These are phyloP conservation scores for Hylomyscus alleni DNA, from an alignment of 2,797 vertebrate species.

Conservation along the genomic window DNA sequence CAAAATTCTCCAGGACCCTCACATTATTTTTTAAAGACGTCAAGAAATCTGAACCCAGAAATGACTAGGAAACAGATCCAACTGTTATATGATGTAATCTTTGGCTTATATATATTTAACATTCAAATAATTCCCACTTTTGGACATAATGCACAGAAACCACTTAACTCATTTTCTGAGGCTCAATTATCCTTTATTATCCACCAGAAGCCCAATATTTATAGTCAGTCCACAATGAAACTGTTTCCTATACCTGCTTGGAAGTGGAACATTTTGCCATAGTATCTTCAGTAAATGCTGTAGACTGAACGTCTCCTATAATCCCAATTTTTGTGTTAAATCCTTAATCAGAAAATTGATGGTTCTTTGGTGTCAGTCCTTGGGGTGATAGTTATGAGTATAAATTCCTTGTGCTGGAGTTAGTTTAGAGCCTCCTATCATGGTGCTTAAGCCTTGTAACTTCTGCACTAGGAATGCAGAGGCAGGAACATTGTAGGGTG, in stretches of 20 bases:
- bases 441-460: neutral
- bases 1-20: neutral
- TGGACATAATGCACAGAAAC: neutral
- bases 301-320: neutral
- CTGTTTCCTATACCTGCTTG: neutral
- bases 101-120: neutral
- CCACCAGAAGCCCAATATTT: neutral
- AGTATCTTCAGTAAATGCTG: neutral
- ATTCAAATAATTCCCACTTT: neutral
- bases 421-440: neutral
- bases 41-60: neutral
- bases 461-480: neutral
- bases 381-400: neutral
- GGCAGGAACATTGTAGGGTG: neutral
- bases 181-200: neutral
- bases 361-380: neutral
- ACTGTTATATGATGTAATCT: neutral
- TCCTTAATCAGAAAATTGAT: neutral
- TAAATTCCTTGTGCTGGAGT: neutral
- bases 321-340: neutral
- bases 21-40: neutral
- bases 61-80: neutral
- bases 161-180: constrained; percentile 46
- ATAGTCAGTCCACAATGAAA: neutral
- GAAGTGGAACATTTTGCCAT: neutral